Conservation (phyloP, 2,888 invertebrate species). For the Diachrysia chrysitis region DNA sequence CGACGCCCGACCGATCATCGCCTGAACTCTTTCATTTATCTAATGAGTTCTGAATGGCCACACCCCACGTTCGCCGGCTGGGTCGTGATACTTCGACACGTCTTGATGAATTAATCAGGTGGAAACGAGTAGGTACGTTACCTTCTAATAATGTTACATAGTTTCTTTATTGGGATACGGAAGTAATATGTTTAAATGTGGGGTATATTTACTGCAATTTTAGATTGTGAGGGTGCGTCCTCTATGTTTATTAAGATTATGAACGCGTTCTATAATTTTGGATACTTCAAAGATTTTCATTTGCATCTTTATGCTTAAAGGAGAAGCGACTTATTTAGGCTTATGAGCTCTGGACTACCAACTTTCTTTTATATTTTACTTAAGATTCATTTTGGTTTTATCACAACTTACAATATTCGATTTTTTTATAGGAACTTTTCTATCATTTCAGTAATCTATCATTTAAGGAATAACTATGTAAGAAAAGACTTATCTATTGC, state of each 20-base stretch:
- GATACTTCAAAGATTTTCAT: neutral
- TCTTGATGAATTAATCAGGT: conserved; percentile 79
- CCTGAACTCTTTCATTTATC: conserved; percentile 87
- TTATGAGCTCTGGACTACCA: no score
- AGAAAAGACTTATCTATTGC: no score
- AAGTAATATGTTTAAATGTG: conserved; percentile 11
- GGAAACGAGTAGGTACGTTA: conserved; percentile 60
- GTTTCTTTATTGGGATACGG: conserved; percentile 35
- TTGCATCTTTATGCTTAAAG: neutral
- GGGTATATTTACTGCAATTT: conserved; percentile 15
- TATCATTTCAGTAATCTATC: no score
- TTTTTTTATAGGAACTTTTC: no score
- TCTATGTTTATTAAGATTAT: neutral
- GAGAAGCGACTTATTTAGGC: no score
- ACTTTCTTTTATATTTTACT: no score
- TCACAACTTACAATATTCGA: no score
- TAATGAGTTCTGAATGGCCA: conserved; percentile 74
- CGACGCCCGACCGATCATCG: conserved; percentile 68
- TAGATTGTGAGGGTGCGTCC: neutral
- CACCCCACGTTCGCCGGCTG: conserved; percentile 69
- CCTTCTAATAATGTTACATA: conserved; percentile 57
- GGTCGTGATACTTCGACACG: conserved; percentile 71
- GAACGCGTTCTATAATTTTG: no score
- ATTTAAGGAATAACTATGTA: no score
- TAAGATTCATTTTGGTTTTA: no score